Evolutionary conservation across 1,140 invertebrate genomes (phyloP), one percentile per base, ranked within the genome.

Genomic region (Laodelphax striatellus): DNA sequence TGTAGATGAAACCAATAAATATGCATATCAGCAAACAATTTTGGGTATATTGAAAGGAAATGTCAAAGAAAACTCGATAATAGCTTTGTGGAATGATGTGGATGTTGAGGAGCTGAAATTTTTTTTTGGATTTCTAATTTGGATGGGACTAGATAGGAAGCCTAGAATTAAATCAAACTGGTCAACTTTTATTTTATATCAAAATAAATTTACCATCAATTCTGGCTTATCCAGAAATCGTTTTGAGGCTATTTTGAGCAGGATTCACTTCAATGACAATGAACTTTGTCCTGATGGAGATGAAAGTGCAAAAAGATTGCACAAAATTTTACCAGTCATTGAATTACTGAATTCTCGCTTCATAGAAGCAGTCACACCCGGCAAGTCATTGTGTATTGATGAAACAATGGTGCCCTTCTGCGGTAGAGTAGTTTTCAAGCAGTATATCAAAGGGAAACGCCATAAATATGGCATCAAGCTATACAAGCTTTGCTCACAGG

Each of bases 381-480:
- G 56, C 14, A 60, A 62, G 62, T 41, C 68, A 19, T 44, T 71
- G 13, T 63, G 41, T 13, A 19, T 67, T 42, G 65, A 68, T 62
- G 66, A 70, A 53, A 62, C 63, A 1, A 65, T 68, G 66, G 42
- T 68, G 3, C 66, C 69, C 17, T 71, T 67, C 62, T 55, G 65
- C 50, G 69, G 71, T 34, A 59, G 68, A 52, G 59, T 72, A 43
- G 55, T 65, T 13, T 72, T 71, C 61, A 54, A 60, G 59, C 68
- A 71, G 55, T 68, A 73, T 52, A 68, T 69, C 52, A 61, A 67
- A 58, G 63, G 64, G 53, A 70, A 71, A 66, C 52, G 54, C 16
- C 68, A 69, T 44, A 68, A 68, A 57, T 69, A 69, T 58, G 65
- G 66, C 46, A 66, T 70, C 17, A 71, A 70, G 58, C 58, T 70